Conservation (phyloP, 1,140 invertebrate genomes). For the Pseudomyrmex dendroicus region DNA sequence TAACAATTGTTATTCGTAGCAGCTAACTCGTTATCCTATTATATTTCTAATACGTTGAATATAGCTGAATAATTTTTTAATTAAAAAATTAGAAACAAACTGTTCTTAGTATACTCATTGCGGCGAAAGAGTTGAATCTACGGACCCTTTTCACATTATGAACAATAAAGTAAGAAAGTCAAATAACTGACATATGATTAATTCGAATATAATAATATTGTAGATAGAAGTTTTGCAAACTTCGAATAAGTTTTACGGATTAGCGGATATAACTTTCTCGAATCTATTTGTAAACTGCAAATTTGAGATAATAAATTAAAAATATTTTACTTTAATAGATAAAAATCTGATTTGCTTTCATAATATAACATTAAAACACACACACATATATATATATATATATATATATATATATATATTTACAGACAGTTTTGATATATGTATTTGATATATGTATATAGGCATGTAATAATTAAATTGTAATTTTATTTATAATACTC, state of each 20-base stretch:
- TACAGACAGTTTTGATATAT: no score
- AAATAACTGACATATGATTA: not conserved
- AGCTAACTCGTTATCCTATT: not conserved
- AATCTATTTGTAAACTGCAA: conserved; percentile 74
- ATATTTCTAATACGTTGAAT: not conserved
- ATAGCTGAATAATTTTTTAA: not conserved
- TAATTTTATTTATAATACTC: conserved; percentile 53
- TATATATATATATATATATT: no score
- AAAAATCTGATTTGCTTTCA: conserved; percentile 49
- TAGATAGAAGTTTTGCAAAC: conserved; percentile 6
- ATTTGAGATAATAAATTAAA: conserved; percentile 76
- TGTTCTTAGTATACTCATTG: conserved; percentile 18
- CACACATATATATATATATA: no score
- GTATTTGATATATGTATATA: no score
- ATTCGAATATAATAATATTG: not conserved
- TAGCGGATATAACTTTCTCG: not conserved
- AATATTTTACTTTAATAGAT: conserved; percentile 79
- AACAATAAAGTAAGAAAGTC: not conserved
- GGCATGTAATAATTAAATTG: conserved; percentile 10
- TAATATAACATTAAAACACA: not conserved
- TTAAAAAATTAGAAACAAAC: conserved; percentile 3
- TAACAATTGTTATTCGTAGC: not conserved
- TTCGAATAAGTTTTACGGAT: not conserved
- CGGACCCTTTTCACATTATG: not conserved
- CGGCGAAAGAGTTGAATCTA: conserved; percentile 12